These are phyloP conservation scores for Rhagoletis pomonella DNA, from an alignment of 1,140 invertebrate species.

Conservation along the genomic window DNA sequence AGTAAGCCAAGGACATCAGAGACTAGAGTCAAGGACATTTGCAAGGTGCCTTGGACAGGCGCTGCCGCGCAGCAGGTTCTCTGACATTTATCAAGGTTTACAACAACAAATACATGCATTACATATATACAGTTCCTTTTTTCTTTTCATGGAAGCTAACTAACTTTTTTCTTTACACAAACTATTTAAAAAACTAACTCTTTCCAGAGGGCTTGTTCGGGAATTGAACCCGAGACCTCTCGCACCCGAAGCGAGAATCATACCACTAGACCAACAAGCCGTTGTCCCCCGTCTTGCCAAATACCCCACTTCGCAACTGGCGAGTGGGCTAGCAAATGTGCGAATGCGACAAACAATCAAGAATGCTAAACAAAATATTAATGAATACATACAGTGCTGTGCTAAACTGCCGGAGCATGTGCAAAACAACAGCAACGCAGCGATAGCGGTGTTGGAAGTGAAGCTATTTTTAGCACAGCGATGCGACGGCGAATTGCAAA, in stretches of 20 bases:
- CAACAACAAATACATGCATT: background rate
- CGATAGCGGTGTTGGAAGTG: background rate
- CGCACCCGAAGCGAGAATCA: constrained; percentile 89
- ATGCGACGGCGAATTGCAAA: background rate
- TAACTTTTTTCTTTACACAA: background rate
- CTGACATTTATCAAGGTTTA: no score
- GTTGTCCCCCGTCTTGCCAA: constrained; percentile 41
- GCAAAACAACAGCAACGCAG: background rate
- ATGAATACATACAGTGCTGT: background rate
- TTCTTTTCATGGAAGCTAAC: no score
- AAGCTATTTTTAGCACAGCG: background rate
- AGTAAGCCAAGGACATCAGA: background rate
- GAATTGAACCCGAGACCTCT: constrained; percentile 89
- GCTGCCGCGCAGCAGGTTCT: no score
- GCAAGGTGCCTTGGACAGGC: no score
- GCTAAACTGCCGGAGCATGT: constrained; percentile 1
- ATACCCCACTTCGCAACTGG: background rate
- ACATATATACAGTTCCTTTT: no score
- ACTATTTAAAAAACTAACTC: background rate
- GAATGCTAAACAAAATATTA: background rate
- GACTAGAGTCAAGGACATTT: background rate
- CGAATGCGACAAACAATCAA: background rate
- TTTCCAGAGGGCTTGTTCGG: constrained; percentile 81
- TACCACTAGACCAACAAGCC: constrained; percentile 88
- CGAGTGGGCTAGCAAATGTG: background rate